Evolutionary conservation across 2,797 vertebrate species (phyloP), one percentile per base, ranked within the genome.

Genomic region (Myripristis murdjan): DNA sequence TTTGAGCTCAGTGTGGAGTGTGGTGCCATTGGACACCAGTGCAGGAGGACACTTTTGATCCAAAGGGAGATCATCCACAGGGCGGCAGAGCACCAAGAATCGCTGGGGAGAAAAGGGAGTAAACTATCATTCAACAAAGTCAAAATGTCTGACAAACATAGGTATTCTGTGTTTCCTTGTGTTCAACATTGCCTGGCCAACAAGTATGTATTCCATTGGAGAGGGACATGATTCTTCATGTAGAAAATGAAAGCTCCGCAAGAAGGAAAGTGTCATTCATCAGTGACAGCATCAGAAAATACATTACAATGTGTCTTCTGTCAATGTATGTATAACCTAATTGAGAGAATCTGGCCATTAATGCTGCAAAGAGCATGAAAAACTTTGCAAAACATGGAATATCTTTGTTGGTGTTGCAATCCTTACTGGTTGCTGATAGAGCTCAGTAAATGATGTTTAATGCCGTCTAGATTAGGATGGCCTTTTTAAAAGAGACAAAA

Each of bases 41-140:
- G 26, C 6, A 9, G 60, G n/a, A 5, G 22, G 57, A 22, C 23
- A 2, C 37, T 65, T 81, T 6, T 58, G 47, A 15, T 73, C 39
- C 37, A 28, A 5, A 1, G 43, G 26, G 0, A 76, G 23, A 5
- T 88, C 23, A 0, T 81, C 65, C 8, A 26, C 12, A 4, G 89
- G 90, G 33, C 66, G 63, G 70, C 87, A 89, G 26, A 90, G 89
- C 5, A 44, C 2, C 49, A 75, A 5, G 39, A 91, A 70, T 18
- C 87, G 70, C 91, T 91, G 78, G 43, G 37, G 10, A 37, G 18
- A 62, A 28, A 75, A 8, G 57, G 6, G 6, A 51, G 11, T 23
- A 1, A 54, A 41, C 7, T n/a, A 7, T 24, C 28, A 28, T 35
- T 39, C 4, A 28, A 11, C 15, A 1, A 15, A 9, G 16, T 51